Evolutionary conservation across 1,140 invertebrate genomes (phyloP).

Genomic region (Heliothis subflexa): DNA sequence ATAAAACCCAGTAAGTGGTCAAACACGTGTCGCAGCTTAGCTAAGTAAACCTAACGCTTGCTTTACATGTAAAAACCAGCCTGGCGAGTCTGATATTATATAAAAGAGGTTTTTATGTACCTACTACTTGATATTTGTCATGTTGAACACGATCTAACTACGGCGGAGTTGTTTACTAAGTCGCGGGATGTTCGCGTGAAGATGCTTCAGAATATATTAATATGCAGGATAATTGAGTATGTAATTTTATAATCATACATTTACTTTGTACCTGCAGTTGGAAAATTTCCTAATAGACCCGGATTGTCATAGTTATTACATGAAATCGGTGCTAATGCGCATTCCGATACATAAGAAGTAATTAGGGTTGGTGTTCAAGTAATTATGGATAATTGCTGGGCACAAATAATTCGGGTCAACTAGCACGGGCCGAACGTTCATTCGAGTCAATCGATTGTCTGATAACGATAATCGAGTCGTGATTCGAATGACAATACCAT

Average conservation of each 20-base stretch:
- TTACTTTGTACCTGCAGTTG: background rate
- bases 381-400: conserved; percentile 22
- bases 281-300: conserved; percentile 26
- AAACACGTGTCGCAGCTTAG: background rate
- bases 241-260: background rate
- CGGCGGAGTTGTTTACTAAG: background rate
- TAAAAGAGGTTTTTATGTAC: conserved; percentile 9
- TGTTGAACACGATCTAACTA: background rate
- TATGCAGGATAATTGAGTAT: conserved; percentile 9
- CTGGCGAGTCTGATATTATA: background rate
- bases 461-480: conserved; percentile 34
- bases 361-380: conserved; percentile 18
- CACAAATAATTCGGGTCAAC: conserved; percentile 35
- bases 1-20: background rate
- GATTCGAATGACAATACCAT: conserved; percentile 1
- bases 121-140: conserved; percentile 12
- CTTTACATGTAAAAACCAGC: background rate
- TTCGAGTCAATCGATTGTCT: background rate
- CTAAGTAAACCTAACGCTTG: conserved; percentile 16
- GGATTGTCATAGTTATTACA: conserved; percentile 13
- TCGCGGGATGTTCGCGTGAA: background rate
- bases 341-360: conserved; percentile 32
- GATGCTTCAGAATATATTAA: conserved; percentile 16
- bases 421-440: background rate
- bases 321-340: conserved; percentile 23